phyloP scores from a whole-genome alignment of 2,888 invertebrate genomes.

The Chloroclysta siterata region DNA sequence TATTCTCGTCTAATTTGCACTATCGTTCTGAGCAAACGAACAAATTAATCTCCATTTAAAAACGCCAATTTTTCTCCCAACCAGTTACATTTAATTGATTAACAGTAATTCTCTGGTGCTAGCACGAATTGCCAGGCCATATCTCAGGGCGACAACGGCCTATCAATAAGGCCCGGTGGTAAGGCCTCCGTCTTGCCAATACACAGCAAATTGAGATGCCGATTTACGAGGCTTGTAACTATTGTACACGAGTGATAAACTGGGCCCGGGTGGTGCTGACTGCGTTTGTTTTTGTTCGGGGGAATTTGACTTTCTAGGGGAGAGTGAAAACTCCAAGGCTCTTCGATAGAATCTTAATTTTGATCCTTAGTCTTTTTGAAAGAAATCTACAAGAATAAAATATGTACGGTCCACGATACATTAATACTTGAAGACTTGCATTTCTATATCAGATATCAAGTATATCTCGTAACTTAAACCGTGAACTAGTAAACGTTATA shows the following conservation, averaged over 20 bases:
- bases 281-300: constrained; percentile 14
- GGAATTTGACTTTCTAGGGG: neutral
- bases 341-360: no score
- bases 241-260: constrained; percentile 41
- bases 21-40: constrained; percentile 1
- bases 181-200: constrained; percentile 53
- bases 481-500: no score
- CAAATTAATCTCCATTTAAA: constrained; percentile 23
- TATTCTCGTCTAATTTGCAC: neutral
- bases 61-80: constrained; percentile 40
- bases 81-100: constrained; percentile 50
- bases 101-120: constrained; percentile 49
- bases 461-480: no score
- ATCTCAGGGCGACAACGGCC: constrained; percentile 77
- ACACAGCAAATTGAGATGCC: constrained; percentile 62
- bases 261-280: constrained; percentile 18
- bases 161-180: constrained; percentile 67
- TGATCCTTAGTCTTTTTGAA: no score
- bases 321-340: no score
- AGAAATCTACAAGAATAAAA: no score
- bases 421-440: no score
- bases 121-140: constrained; percentile 65
- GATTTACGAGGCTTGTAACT: constrained; percentile 55
- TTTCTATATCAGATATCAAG: no score
- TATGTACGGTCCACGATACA: no score